Evolutionary conservation across 2,113 vertebrate species (phyloP).

Genomic region (Sprattus sprattus): DNA sequence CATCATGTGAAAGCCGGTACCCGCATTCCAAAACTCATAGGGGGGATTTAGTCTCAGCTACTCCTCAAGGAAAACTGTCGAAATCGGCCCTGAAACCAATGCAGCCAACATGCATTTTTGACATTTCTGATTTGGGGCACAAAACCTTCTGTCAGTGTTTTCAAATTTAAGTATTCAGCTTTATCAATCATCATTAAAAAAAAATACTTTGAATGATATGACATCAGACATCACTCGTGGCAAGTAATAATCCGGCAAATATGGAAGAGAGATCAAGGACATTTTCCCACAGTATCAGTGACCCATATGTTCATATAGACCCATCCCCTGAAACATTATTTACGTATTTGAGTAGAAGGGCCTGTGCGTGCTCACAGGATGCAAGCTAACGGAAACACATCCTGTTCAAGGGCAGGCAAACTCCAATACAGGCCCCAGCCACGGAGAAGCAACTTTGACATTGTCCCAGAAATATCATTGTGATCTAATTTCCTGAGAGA

Average conservation of each 20-base stretch:
- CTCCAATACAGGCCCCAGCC: background rate
- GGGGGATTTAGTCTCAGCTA: background rate
- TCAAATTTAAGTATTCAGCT: background rate
- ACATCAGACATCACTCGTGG: background rate
- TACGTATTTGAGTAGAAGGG: background rate
- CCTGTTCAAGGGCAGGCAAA: background rate
- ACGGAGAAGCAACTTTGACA: background rate
- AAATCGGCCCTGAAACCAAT: background rate
- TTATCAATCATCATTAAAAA: too few species aligned
- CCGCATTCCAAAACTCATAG: background rate
- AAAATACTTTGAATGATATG: too few species aligned
- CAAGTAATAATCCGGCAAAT: background rate
- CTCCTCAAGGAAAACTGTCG: background rate
- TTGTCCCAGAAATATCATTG: constrained; percentile 1
- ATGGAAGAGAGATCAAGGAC: background rate
- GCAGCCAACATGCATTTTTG: background rate
- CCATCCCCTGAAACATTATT: background rate
- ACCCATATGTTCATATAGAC: background rate
- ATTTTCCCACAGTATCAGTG: constrained; percentile 9
- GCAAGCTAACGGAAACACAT: constrained; percentile 22
- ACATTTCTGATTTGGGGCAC: background rate
- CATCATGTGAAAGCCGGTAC: background rate
- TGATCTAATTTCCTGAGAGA: background rate
- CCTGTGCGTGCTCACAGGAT: background rate
- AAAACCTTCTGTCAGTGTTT: background rate